Evolutionary conservation across 2,888 invertebrate genomes (phyloP).

Genomic region (Protodeltote pygarga): DNA sequence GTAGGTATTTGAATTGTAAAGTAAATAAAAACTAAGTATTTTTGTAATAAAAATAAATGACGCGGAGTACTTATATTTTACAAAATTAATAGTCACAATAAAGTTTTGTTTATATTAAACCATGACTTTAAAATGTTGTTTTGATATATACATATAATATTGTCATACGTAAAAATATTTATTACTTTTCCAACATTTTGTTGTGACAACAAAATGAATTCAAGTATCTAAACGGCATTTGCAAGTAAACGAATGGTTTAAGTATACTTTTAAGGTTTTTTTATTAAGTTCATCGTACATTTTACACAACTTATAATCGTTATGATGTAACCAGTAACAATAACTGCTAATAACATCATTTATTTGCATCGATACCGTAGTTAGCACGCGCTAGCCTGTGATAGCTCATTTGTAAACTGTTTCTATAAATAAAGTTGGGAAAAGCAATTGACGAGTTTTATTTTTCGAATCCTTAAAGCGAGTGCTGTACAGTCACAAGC

Average conservation of each 20-base stretch:
- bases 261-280: constrained; percentile 29
- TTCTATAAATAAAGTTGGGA: constrained; percentile 73
- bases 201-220: neutral
- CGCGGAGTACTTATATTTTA: constrained; percentile 45
- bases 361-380: constrained; percentile 54
- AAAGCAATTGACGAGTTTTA: constrained; percentile 46
- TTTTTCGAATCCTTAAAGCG: constrained; percentile 8
- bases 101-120: constrained; percentile 40
- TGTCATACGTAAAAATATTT: constrained; percentile 35
- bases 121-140: constrained; percentile 25
- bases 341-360: constrained; percentile 29
- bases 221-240: constrained; percentile 27
- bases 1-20: neutral
- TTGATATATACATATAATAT: no score
- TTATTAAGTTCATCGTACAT: constrained; percentile 33
- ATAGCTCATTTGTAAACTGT: constrained; percentile 80
- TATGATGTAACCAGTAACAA: constrained; percentile 31
- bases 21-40: constrained; percentile 13
- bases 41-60: constrained; percentile 20
- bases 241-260: constrained; percentile 25
- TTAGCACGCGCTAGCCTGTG: constrained; percentile 76
- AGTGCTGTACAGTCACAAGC: no score
- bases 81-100: constrained; percentile 58
- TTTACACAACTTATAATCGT: constrained; percentile 33
- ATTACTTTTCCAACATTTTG: constrained; percentile 9